These are phyloP conservation scores for Diadromus collaris DNA, from an alignment of 2,888 invertebrate species.

Conservation along the genomic window DNA sequence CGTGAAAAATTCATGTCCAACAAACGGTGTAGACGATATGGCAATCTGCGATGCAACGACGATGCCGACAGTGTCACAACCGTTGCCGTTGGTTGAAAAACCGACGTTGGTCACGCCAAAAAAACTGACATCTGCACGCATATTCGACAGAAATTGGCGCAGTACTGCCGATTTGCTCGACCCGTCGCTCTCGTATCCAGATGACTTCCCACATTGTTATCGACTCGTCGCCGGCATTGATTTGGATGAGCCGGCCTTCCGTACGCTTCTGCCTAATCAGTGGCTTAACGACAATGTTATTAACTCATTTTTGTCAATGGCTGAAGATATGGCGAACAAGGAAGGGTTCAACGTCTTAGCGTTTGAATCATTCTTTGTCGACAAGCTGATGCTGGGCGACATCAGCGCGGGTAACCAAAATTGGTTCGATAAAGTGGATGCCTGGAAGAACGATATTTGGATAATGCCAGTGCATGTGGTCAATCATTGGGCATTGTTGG, in stretches of 20 bases:
- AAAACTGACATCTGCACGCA: too few relatives aligned
- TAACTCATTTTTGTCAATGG: background rate
- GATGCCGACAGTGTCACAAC: too few relatives aligned
- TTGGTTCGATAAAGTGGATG: background rate
- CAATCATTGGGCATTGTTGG: background rate
- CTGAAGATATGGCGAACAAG: background rate
- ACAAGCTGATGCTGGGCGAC: background rate
- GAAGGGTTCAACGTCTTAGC: background rate
- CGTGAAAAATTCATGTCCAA: too few relatives aligned
- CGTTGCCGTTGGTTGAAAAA: too few relatives aligned
- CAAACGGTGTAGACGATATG: too few relatives aligned
- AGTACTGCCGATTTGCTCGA: background rate
- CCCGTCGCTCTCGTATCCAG: background rate
- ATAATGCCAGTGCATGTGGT: background rate
- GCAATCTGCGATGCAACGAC: too few relatives aligned
- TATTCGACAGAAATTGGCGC: too few relatives aligned
- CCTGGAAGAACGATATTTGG: background rate
- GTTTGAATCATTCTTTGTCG: background rate
- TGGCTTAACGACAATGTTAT: background rate
- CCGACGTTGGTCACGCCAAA: too few relatives aligned
- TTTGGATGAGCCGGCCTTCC: background rate
- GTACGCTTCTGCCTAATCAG: background rate
- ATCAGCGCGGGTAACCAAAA: background rate
- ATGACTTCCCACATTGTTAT: background rate
- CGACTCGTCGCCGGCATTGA: background rate